Conservation (phyloP, 2,797 vertebrate genomes). For the Lagorchestes hirsutus region DNA sequence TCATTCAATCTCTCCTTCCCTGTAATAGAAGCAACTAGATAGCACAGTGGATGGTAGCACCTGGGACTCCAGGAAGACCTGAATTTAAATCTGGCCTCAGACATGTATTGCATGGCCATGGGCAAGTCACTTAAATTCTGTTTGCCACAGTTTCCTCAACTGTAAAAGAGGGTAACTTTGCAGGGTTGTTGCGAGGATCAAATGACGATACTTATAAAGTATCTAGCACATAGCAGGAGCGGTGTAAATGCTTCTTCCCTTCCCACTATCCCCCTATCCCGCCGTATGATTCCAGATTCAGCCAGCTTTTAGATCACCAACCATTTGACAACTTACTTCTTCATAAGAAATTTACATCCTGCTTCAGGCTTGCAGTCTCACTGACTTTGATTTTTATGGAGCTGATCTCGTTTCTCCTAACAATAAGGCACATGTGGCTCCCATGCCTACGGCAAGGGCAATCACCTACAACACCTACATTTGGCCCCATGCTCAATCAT, state of each 20-base stretch:
- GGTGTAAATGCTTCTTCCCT: not conserved
- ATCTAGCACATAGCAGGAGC: not conserved
- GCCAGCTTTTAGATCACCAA: not conserved
- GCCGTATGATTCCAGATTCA: not conserved
- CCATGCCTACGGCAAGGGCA: not conserved
- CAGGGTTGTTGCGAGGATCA: not conserved
- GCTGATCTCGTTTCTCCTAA: not conserved
- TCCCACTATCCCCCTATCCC: not conserved
- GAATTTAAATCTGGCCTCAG: not conserved
- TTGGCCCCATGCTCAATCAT: not conserved
- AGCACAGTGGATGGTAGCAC: not conserved
- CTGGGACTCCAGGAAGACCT: not conserved
- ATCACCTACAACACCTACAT: not conserved
- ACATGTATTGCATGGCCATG: not conserved
- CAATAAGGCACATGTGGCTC: not conserved
- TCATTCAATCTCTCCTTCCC: not conserved
- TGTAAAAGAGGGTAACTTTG: not conserved
- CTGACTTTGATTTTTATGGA: not conserved
- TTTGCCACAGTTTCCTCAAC: not conserved
- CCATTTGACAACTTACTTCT: not conserved
- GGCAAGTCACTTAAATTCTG: not conserved
- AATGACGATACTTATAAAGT: not conserved
- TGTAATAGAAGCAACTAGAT: not conserved
- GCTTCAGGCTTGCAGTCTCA: not conserved
- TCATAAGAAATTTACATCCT: not conserved